Conservation (phyloP, 92 coral and sea anemone genomes). For the Zoanthus gigantus region DNA sequence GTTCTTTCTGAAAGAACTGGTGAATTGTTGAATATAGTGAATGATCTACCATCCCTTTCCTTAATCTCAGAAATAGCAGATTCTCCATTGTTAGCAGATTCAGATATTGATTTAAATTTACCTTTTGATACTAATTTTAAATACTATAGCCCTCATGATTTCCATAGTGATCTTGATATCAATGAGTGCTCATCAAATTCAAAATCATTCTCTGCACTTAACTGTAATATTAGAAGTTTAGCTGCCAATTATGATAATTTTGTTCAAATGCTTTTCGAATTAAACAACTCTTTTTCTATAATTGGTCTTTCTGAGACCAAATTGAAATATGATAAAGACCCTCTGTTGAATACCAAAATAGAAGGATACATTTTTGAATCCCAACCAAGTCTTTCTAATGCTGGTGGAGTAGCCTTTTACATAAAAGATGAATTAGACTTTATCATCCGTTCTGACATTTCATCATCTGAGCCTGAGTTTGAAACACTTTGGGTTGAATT, state of each 20-base stretch:
- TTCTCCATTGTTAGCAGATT: not conserved
- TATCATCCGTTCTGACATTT: not conserved
- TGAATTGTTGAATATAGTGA: conserved; percentile 7
- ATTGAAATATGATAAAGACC: not conserved
- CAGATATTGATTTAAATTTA: conserved; percentile 6
- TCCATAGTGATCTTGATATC: conserved; percentile 2
- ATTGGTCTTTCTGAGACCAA: not conserved
- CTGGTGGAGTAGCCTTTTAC: not conserved
- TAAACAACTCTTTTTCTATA: not conserved
- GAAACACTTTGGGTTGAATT: not conserved
- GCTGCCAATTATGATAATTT: not conserved
- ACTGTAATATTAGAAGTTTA: not conserved
- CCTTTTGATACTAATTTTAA: conserved; percentile 6
- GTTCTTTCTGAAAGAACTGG: conserved; percentile 1
- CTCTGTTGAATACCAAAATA: not conserved
- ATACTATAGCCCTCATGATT: not conserved
- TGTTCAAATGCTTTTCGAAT: not conserved
- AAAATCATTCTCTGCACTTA: conserved; percentile 11
- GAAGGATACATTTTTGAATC: not conserved
- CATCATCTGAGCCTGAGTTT: not conserved
- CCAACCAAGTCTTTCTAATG: not conserved
- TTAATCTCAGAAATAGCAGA: not conserved
- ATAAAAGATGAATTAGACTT: conserved; percentile 4
- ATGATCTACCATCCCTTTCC: not conserved
- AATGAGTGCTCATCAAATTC: conserved; percentile 12